Evolutionary conservation across 2,113 vertebrate genomes (phyloP).

Genomic region (Boulengeromyrus knoepffleri): DNA sequence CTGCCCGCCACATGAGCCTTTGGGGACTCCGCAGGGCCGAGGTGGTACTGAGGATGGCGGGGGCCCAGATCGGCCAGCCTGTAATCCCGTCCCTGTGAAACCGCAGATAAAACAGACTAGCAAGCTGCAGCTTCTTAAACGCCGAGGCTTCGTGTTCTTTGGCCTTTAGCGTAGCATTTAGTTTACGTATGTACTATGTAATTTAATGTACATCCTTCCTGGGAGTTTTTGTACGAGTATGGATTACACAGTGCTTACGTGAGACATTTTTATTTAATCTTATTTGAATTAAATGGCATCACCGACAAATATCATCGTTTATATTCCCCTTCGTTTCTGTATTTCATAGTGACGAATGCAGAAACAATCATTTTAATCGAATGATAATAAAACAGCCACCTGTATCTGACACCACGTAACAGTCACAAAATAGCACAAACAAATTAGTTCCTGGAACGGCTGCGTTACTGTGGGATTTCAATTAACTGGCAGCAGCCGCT

Average conservation of each 20-base stretch:
- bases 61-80: not conserved
- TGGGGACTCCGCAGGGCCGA: not conserved
- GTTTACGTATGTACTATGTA: not conserved
- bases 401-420: not conserved
- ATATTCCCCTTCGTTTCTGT: not conserved
- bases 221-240: not conserved
- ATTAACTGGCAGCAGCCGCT: not conserved
- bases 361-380: not conserved
- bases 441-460: not conserved
- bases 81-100: constrained; percentile 13
- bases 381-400: not conserved
- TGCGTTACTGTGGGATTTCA: not conserved
- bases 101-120: constrained; percentile 14
- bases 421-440: not conserved
- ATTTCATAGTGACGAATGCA: not conserved
- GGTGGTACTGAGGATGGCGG: not conserved
- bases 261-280: not conserved
- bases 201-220: constrained; percentile 14
- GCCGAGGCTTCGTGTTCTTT: not conserved
- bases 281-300: not conserved
- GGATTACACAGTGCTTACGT: not conserved
- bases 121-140: not conserved
- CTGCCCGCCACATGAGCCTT: not conserved
- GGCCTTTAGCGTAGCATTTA: not conserved
- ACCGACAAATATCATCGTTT: not conserved